Evolutionary conservation across 2,113 vertebrate species (phyloP).

Genomic region (Ia io): DNA sequence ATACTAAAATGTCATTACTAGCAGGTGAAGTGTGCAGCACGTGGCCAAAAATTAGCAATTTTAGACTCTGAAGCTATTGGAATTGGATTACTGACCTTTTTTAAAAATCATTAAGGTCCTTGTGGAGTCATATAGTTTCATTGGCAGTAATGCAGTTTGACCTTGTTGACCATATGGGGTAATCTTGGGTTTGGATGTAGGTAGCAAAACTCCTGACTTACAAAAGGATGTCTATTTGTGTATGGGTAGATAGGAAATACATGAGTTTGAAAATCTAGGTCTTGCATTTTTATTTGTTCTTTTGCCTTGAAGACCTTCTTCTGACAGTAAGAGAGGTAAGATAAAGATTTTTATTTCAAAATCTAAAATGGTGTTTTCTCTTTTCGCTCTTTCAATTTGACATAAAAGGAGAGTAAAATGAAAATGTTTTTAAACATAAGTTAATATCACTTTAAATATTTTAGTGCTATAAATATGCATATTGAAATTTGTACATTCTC

Average conservation of each 20-base stretch:
- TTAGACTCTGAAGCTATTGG: constrained; percentile 79
- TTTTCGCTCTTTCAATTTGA: not conserved
- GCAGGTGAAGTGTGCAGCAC: constrained; percentile 88
- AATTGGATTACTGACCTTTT: constrained; percentile 83
- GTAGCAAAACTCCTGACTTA: not conserved
- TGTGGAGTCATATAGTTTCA: constrained; percentile 67
- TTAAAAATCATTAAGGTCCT: constrained; percentile 65
- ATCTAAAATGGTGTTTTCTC: constrained; percentile 42
- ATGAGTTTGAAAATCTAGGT: not conserved
- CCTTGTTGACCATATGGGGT: constrained; percentile 65
- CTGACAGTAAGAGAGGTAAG: constrained; percentile 4
- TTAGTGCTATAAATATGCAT: constrained; percentile 16
- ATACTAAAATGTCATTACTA: constrained; percentile 89
- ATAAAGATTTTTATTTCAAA: constrained; percentile 47
- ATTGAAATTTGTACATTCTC: not conserved
- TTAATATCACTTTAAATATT: constrained; percentile 37
- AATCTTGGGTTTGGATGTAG: not conserved
- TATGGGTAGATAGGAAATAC: not conserved
- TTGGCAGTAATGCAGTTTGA: constrained; percentile 50
- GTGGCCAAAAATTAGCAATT: constrained; percentile 85
- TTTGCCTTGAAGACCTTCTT: constrained; percentile 33
- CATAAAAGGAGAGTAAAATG: constrained; percentile 45
- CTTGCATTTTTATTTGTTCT: not conserved
- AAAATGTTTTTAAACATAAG: not conserved
- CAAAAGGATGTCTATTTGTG: not conserved